phyloP scores from a whole-genome alignment of 1,140 invertebrate species.

The Caenorhabditis inopinata region DNA sequence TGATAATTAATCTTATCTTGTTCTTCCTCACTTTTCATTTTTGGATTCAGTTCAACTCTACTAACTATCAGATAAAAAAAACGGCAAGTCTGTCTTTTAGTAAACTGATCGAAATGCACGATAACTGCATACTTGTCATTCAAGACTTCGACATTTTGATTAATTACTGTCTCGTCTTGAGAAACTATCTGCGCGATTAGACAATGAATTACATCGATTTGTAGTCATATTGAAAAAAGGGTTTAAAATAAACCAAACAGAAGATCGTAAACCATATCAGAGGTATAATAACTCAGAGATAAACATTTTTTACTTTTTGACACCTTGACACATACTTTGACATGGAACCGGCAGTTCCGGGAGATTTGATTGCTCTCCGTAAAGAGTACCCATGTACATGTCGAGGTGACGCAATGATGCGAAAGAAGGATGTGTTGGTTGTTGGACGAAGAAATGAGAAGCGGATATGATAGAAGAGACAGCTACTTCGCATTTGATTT shows the following conservation, averaged over 20 bases:
- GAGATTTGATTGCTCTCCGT: conserved; percentile 67
- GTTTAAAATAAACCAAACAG: no score
- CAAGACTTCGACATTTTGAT: background rate
- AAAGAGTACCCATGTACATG: conserved; percentile 70
- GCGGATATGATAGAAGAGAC: conserved; percentile 80
- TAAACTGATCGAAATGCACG: conserved; percentile 22
- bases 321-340: conserved; percentile 44
- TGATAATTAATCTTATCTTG: conserved; percentile 20
- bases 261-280: no score
- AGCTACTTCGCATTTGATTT: conserved; percentile 86
- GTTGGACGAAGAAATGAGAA: conserved; percentile 84
- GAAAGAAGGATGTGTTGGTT: conserved; percentile 84
- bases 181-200: background rate
- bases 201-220: no score
- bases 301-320: background rate
- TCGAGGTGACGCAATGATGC: conserved; percentile 79
- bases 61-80: background rate
- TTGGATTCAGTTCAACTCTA: background rate
- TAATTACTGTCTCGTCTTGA: background rate
- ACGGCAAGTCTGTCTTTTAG: background rate
- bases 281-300: no score
- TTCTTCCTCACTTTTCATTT: background rate
- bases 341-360: conserved; percentile 70
- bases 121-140: background rate
- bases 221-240: no score